Conservation (phyloP, 1,140 invertebrate genomes). For the Globodera rostochiensis region DNA sequence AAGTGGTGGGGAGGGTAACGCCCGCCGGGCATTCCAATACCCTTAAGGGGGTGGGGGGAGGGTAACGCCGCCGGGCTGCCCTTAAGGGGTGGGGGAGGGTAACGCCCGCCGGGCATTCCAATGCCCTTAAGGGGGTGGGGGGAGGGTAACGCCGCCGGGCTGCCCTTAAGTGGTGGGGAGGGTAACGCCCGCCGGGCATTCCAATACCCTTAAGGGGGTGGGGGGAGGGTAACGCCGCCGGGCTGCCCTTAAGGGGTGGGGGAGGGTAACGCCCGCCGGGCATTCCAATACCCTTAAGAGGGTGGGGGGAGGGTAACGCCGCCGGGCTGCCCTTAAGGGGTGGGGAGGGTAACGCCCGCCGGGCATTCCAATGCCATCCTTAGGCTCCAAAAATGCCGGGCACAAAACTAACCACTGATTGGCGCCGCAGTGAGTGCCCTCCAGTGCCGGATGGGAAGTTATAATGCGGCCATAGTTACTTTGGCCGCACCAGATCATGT, state of each 20-base stretch:
- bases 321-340: too few relatives aligned
- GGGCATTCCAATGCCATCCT: too few relatives aligned
- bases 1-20: neutral
- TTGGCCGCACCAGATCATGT: constrained; percentile 66
- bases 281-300: constrained; percentile 2
- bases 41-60: neutral
- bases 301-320: neutral
- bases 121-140: neutral
- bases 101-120: too few relatives aligned
- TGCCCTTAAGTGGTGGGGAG: neutral
- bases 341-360: too few relatives aligned
- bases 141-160: neutral
- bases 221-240: neutral
- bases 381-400: too few relatives aligned
- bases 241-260: neutral
- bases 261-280: neutral
- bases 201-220: constrained; percentile 4
- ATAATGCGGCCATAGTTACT: constrained; percentile 60
- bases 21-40: too few relatives aligned
- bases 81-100: neutral
- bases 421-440: constrained; percentile 62
- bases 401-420: too few relatives aligned
- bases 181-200: too few relatives aligned
- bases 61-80: neutral
- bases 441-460: constrained; percentile 64